Percentiles rank a stretch among this genome's conserved stretches.
Evolutionary conservation across 37 sponge, comb jelly and placozoan genomes (phyloP).

Genomic region (Bolinopsis microptera): DNA sequence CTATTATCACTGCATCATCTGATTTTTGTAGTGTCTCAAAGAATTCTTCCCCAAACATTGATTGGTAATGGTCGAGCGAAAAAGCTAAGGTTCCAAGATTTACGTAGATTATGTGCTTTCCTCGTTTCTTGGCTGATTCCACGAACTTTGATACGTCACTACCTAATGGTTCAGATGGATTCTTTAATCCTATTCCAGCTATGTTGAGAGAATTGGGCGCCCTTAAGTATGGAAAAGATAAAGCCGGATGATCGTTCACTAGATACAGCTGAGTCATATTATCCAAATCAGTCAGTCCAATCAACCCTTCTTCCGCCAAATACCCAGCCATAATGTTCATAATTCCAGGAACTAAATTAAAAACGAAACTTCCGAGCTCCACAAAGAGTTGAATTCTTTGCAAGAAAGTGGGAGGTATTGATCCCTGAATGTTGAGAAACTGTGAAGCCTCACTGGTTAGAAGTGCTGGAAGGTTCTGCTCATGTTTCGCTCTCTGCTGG

Average conservation of each 20-base stretch:
- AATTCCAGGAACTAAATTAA: background rate
- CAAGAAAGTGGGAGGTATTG: background rate
- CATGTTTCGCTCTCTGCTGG: background rate
- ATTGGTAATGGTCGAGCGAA: background rate
- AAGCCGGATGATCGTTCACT: background rate
- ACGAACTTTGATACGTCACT: background rate
- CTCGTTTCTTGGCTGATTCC: background rate
- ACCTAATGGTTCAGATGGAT: background rate
- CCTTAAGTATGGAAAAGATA: conserved; percentile 32
- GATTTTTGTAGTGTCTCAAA: background rate
- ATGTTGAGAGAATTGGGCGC: conserved; percentile 1
- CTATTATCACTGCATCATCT: background rate
- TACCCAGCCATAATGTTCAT: background rate
- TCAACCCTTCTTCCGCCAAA: background rate
- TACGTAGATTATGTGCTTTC: background rate
- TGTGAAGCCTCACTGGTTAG: conserved; percentile 37
- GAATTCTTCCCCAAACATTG: conserved; percentile 3
- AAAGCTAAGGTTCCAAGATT: background rate
- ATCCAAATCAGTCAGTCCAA: conserved; percentile 18
- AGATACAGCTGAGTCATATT: conserved; percentile 15
- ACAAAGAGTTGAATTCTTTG: background rate
- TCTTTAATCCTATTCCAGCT: conserved; percentile 3
- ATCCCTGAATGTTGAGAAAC: background rate
- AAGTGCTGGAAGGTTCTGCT: conserved; percentile 4
- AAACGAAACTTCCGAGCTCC: background rate